These are phyloP conservation scores for Coptodon rendalli DNA, from an alignment of 2,113 vertebrate species.

Conservation along the genomic window DNA sequence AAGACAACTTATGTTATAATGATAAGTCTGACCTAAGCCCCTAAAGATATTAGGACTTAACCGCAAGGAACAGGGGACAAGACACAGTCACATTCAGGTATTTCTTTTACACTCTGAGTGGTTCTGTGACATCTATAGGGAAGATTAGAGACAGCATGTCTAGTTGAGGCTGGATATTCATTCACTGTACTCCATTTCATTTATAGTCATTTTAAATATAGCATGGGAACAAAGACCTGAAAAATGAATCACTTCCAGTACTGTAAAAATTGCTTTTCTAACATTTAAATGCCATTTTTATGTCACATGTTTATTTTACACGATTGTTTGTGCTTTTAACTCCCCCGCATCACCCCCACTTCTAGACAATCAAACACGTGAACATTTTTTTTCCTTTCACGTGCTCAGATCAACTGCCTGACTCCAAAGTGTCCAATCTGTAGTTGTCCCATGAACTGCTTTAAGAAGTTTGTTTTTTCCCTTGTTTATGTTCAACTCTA, in stretches of 20 bases:
- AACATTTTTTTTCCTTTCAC: rapidly evolving
- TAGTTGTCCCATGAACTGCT: background rate
- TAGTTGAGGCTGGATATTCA: background rate
- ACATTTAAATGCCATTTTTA: background rate
- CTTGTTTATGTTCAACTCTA: background rate
- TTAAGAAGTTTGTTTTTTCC: background rate
- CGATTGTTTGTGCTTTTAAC: background rate
- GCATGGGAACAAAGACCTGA: background rate
- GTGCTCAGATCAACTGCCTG: background rate
- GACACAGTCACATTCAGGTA: rapidly evolving
- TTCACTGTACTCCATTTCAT: background rate
- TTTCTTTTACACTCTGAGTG: background rate
- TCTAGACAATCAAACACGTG: background rate
- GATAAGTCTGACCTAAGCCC: background rate
- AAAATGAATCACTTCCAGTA: background rate
- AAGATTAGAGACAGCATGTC: background rate
- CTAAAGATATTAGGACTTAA: background rate
- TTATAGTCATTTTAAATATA: background rate
- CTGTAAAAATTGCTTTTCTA: rapidly evolving
- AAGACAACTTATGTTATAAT: background rate
- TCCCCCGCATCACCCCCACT: rapidly evolving
- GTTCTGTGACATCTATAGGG: background rate
- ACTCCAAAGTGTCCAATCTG: background rate
- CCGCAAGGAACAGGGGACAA: background rate
- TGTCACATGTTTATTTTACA: background rate